Evolutionary conservation across 2,113 vertebrate genomes (phyloP), one percentile per base, ranked within the genome.

Genomic region (Willisornis vidua): DNA sequence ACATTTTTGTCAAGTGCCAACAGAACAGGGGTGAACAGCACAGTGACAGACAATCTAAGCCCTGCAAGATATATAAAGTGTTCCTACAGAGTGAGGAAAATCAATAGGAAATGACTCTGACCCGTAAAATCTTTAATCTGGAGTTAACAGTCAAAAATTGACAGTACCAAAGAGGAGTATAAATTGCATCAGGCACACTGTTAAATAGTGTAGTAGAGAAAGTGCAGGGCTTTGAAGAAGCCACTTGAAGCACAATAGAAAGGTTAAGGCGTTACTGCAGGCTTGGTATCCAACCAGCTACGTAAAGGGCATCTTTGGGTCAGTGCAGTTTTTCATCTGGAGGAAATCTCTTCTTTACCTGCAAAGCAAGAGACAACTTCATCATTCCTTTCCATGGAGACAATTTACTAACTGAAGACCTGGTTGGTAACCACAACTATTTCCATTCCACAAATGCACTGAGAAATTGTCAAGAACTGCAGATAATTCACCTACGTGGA

Each of bases 281-380:
- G 57, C 57, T 51, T 95, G 58, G 31, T 52, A 79, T 93, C 95
- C 96, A 68, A 46, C 28, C 10, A 77, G 94, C 68, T 68, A 49
- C 3, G 15, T 85, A 87, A 92, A 95, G 73, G 85, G 87, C 95
- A 93, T 95, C 80, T 96, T 89, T 96, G 96, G 91, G 85, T 87
- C 86, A 84, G 24, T 73, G 92, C 61, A 93, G 84, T 31, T 85
- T 95, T 85, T 90, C 94, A 94, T 93, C 85, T 79, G 96, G 49
- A 96, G 46, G 82, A 90, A 93, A 87, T 90, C 33, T 97, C 96
- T 97, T 95, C 89, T 75, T 71, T 79, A 96, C 97, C 98, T 98
- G 98, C 71, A 98, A 98, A 97, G 98, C 81, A 98, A 97, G 96
- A 97, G 73, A 85, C 35, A 72, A 74, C 81, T 85, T 81, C 85